phyloP scores from a whole-genome alignment of 2,797 vertebrate genomes.

The Lepilemur septentrionalis region DNA sequence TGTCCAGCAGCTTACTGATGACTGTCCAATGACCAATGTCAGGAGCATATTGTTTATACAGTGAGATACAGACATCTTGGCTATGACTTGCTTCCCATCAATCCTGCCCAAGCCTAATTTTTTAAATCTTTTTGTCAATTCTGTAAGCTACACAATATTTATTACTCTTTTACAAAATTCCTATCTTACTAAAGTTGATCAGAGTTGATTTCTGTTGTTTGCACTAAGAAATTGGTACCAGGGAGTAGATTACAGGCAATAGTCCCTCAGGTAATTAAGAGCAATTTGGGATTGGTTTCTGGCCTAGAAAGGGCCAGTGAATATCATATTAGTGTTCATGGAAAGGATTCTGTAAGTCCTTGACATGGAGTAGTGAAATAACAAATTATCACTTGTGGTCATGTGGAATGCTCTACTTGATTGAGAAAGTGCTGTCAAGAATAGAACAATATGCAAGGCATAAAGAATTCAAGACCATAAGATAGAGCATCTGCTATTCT shows the following conservation, averaged over 20 bases:
- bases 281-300: not conserved
- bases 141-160: not conserved
- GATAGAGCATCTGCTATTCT: not conserved
- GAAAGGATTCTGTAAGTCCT: not conserved
- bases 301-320: not conserved
- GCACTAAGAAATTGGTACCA: slow-evolving; percentile 1
- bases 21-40: not conserved
- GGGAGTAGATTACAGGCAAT: not conserved
- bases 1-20: not conserved
- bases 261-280: not conserved
- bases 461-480: not conserved
- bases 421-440: not conserved
- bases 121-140: not conserved
- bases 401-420: not conserved
- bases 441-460: not conserved
- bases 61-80: not conserved
- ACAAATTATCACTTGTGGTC: not conserved
- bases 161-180: slow-evolving; percentile 31
- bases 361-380: not conserved
- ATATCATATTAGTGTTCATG: not conserved
- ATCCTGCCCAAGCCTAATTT: not conserved
- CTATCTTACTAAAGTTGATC: not conserved
- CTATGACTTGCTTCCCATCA: not conserved
- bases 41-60: not conserved
- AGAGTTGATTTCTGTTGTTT: slow-evolving; percentile 22